Evolutionary conservation across 2,113 vertebrate species (phyloP), one percentile per base, ranked within the genome.

Genomic region (Cnemophilus loriae): DNA sequence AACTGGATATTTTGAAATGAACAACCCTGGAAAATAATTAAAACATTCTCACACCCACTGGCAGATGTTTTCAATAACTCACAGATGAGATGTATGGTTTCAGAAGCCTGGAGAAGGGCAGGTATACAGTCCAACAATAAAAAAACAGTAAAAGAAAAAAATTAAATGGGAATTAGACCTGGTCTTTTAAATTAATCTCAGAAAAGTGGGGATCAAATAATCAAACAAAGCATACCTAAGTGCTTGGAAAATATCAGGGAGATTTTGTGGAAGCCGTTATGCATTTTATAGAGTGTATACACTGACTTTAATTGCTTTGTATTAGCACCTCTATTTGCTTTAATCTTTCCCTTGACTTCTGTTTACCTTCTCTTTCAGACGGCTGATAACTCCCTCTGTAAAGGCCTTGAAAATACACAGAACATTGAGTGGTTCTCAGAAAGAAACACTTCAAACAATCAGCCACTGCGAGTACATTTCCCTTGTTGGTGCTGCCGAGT

Each of bases 401-500:
- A 65, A 56, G 10, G 22, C 33, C 41, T 50, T 52, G 16, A 64
- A 75, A 91, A 41, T 15, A 28, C 21, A 8, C 2, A 32, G 56
- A 30, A 11, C 28, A 1, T 2, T 2, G 22, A 6, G 21, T 15
- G 39, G 16, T 10, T 37, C 41, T n/a, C 0, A 3, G 39, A 37
- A 42, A 42, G 13, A 47, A 81, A 27, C 32, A 6, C 33, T 27
- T 73, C 24, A 5, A 46, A 26, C 39, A 57, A 1, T 0, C n/a
- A 6, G 10, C 6, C 19, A 2, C 1, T 1, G 6, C 7, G 28
- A 69, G 49, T 33, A 15, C 1, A 0, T 20, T 12, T n/a, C 23
- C n/a, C 27, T 7, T 13, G 17, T 3, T 7, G 30, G 16, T 10
- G 21, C 14, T 23, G 22, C 32, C 0, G 0, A 10, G n/a, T 18